Evolutionary conservation across 2,797 vertebrate genomes (phyloP).

Genomic region (Rhinogobio ventralis): DNA sequence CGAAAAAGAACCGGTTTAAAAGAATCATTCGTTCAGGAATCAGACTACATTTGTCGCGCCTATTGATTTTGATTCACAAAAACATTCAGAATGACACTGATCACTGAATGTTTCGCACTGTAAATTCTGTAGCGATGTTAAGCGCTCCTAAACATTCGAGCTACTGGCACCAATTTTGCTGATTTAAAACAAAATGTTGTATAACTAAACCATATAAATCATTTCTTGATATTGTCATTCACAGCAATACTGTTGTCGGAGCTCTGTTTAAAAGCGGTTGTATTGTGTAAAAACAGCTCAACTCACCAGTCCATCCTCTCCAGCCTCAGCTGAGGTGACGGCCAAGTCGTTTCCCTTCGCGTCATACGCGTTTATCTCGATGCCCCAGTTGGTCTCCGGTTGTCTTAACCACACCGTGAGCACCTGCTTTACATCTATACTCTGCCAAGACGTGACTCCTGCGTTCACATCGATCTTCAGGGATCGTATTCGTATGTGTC

Average conservation of each 20-base stretch:
- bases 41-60: not conserved
- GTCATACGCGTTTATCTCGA: conserved; percentile 96
- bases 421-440: conserved; percentile 97
- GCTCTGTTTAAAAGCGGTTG: not conserved
- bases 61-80: not conserved
- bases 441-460: conserved; percentile 93
- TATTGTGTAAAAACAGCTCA: not conserved
- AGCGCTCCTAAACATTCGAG: not conserved
- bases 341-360: conserved; percentile 89
- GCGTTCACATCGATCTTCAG: conserved; percentile 94
- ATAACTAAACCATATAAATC: not conserved
- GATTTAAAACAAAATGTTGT: not conserved
- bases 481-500: conserved; percentile 92
- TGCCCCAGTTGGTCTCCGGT: conserved; percentile 98
- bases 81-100: not conserved
- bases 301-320: conserved; percentile 96
- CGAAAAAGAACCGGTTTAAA: not conserved
- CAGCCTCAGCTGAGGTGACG: conserved; percentile 87
- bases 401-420: conserved; percentile 96
- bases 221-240: not conserved
- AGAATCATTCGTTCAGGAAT: not conserved
- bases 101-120: not conserved
- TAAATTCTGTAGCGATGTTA: not conserved
- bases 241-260: not conserved
- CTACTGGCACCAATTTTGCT: not conserved